Conservation (phyloP, 1,140 invertebrate species). For the Eupeodes corollae region DNA sequence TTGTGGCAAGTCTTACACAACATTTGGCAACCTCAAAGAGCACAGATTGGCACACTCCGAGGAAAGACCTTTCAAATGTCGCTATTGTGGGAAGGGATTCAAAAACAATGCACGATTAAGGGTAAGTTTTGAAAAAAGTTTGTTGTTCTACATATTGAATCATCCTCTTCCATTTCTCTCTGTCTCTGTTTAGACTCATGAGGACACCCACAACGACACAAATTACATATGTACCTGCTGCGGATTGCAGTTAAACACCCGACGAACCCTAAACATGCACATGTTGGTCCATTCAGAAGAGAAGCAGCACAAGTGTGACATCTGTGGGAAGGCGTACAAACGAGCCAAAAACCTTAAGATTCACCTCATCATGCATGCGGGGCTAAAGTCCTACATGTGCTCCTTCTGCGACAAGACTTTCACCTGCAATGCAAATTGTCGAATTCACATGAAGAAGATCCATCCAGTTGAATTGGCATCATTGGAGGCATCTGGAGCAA, state of each 20-base stretch:
- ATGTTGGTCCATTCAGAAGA: slow-evolving; percentile 38
- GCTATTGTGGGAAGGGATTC: slow-evolving; percentile 36
- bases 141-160: too few relatives aligned
- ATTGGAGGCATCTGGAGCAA: slow-evolving; percentile 25
- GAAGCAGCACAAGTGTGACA: slow-evolving; percentile 37
- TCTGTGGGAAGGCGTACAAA: slow-evolving; percentile 31
- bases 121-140: slow-evolving; percentile 10
- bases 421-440: slow-evolving; percentile 40
- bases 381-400: slow-evolving; percentile 39
- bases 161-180: background rate
- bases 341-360: slow-evolving; percentile 36
- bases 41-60: slow-evolving; percentile 42
- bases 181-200: slow-evolving; percentile 16
- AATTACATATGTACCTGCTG: slow-evolving; percentile 38
- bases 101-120: slow-evolving; percentile 31
- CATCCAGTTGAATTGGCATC: slow-evolving; percentile 39
- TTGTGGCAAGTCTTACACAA: slow-evolving; percentile 39
- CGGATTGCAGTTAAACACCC: slow-evolving; percentile 37
- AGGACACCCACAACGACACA: slow-evolving; percentile 37
- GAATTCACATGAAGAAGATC: slow-evolving; percentile 39
- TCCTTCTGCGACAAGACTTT: slow-evolving; percentile 40
- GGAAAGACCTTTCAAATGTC: slow-evolving; percentile 39
- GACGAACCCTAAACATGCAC: slow-evolving; percentile 39
- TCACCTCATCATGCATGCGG: slow-evolving; percentile 39
- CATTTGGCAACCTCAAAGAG: slow-evolving; percentile 37